Evolutionary conservation across 2,888 invertebrate genomes (phyloP), one percentile per base, ranked within the genome.

Genomic region (Leptinotarsa rubiginosa): DNA sequence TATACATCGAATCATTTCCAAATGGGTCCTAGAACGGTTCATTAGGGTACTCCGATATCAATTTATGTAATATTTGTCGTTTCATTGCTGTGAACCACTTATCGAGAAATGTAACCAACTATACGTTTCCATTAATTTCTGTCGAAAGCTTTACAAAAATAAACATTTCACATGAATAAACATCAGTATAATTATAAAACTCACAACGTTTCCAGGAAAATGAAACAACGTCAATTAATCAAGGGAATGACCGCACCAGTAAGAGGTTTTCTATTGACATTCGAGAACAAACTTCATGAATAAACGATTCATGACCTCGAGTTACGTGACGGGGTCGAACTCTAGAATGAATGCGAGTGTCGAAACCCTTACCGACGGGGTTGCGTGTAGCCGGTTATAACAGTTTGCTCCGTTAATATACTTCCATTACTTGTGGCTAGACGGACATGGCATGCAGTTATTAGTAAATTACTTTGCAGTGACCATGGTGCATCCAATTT

Each of bases 251-350:
- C 22, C 20, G 3, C 13, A 56, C 56, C 20, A 18, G 3, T 3
- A 56, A 22, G 13, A 22, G 56, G 13, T 56, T 70, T 70, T 47
- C 70, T 20, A 62, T 70, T 70, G 62, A 70, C 70, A 70, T 64
- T 70, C 50, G n/a, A 15, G 22, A 64, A 50, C 64, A 64, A 70
- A 70, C 64, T 64, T 70, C 62, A 70, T 70, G 50, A 64, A 64
- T 70, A 62, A 70, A 47, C 62, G 31, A 70, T 70, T 50, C 47
- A 64, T 54, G 64, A 65, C 62, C 62, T 50, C 68, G 25, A 22
- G 68, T 68, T 68, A 68, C 68, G 68, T 68, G 68, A 54, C 47
- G 68, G 68, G 68, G 68, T 68, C 68, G 68, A 68, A 68, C 13
- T 56, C 25, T 56, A 56, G 15, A 68, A 68, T 25, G 47, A 52